These are phyloP conservation scores for Lysandra coridon DNA, from an alignment of 2,888 invertebrate species.

Conservation along the genomic window DNA sequence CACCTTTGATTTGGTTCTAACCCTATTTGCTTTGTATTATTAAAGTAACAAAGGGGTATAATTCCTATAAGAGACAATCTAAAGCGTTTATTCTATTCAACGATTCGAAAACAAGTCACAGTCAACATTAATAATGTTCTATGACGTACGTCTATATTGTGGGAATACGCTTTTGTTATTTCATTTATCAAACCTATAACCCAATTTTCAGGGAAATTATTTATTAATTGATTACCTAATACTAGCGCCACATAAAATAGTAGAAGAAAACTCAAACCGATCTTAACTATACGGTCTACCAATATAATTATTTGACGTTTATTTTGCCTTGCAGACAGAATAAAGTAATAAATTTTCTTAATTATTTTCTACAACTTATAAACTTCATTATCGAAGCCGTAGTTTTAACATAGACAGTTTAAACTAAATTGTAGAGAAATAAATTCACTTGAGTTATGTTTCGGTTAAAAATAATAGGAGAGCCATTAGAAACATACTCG, in stretches of 20 bases:
- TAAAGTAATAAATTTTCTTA: constrained; percentile 16
- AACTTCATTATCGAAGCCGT: constrained; percentile 2
- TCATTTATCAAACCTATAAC: no score
- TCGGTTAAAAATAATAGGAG: not conserved
- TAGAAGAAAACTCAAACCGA: not conserved
- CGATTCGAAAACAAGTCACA: no score
- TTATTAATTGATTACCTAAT: not conserved
- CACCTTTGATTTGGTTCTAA: no score
- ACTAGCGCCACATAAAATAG: not conserved
- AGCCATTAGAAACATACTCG: not conserved
- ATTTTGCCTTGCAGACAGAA: constrained; percentile 2
- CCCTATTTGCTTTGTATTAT: no score
- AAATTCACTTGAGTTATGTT: not conserved
- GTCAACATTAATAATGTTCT: no score
- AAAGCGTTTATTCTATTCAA: no score
- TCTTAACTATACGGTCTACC: not conserved
- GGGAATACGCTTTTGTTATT: no score
- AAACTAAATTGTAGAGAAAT: not conserved
- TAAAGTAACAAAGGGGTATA: no score
- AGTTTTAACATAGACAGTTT: constrained; percentile 7
- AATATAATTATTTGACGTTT: constrained; percentile 9
- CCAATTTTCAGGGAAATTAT: no score
- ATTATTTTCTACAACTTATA: constrained; percentile 13
- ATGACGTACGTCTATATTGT: no score
- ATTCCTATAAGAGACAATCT: no score